Conservation (phyloP, 2,797 vertebrate species). For the Antennarius maculatus region DNA sequence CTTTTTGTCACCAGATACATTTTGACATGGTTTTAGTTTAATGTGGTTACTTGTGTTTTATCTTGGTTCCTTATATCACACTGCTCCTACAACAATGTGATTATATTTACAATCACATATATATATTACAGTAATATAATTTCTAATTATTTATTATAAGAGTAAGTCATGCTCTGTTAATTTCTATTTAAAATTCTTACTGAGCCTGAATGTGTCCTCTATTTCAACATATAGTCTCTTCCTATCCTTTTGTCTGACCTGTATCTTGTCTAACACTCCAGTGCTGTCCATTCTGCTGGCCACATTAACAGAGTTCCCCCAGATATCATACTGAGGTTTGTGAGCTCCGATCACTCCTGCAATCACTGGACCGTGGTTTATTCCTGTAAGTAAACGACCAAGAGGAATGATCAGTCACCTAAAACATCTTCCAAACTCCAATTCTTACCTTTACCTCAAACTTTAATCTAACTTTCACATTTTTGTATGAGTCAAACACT, state of each 20-base stretch:
- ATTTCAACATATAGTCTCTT: not conserved
- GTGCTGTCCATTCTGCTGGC: slow-evolving; percentile 94
- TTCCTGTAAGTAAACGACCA: slow-evolving; percentile 69
- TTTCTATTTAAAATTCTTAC: not conserved
- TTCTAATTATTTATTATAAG: not conserved
- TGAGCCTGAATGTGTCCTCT: not conserved
- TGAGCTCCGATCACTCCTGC: slow-evolving; percentile 91
- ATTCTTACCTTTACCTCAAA: no score
- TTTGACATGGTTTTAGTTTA: no score
- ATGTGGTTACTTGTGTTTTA: no score
- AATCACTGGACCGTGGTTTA: slow-evolving; percentile 90
- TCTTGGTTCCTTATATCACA: no score
- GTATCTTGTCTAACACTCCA: slow-evolving; percentile 88
- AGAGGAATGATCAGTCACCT: not conserved
- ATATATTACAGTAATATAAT: no score
- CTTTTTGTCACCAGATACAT: not conserved
- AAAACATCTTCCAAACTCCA: no score
- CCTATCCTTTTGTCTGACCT: slow-evolving; percentile 72
- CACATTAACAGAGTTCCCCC: slow-evolving; percentile 92
- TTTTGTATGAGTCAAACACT: not conserved
- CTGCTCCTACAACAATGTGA: no score
- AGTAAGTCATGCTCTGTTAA: not conserved
- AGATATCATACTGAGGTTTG: slow-evolving; percentile 93
- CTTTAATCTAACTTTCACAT: no score
- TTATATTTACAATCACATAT: no score